phyloP scores from a whole-genome alignment of 1,140 invertebrate genomes.

The Ceratitis capitata region DNA sequence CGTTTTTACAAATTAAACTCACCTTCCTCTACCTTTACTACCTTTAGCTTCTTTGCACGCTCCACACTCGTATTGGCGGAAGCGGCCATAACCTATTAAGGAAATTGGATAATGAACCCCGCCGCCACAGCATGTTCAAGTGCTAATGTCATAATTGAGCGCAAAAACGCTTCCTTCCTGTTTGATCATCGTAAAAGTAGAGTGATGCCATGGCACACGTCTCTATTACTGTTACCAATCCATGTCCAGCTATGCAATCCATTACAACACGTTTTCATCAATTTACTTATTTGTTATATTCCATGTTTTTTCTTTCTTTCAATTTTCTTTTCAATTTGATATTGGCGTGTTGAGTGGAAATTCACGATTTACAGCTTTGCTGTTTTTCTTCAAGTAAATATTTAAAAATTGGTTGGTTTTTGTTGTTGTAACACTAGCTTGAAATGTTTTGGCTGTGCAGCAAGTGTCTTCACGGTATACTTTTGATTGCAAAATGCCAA shows the following conservation, averaged over 20 bases:
- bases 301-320: neutral
- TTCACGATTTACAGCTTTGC: conserved; percentile 13
- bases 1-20: no score
- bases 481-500: neutral
- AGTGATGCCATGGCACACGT: neutral
- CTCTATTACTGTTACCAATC: neutral
- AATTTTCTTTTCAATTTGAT: neutral
- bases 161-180: neutral
- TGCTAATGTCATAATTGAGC: conserved; percentile 13
- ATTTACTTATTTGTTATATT: conserved; percentile 6
- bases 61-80: neutral
- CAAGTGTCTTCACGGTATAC: neutral
- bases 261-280: neutral
- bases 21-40: no score
- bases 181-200: neutral
- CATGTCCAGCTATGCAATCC: neutral
- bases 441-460: neutral
- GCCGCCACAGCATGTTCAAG: neutral
- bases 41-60: neutral
- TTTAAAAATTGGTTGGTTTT: neutral
- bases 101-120: neutral
- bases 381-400: neutral
- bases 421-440: neutral
- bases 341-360: conserved; percentile 23
- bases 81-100: neutral